Conservation (phyloP, 2,888 invertebrate genomes). For the Euzetes globulus region DNA sequence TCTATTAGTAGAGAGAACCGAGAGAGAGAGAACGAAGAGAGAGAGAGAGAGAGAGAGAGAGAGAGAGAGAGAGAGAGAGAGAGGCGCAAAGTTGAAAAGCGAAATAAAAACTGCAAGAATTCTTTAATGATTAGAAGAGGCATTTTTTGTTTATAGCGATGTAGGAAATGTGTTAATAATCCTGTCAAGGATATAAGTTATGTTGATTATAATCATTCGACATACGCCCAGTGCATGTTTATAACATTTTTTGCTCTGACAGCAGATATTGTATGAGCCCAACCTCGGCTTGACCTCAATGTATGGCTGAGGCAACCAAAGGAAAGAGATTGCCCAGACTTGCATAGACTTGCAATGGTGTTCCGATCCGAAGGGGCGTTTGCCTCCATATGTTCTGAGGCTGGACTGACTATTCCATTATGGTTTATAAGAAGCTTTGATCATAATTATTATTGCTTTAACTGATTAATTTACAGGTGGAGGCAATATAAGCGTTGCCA, state of each 20-base stretch:
- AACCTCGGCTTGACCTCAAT: conserved; percentile 29
- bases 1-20: conserved; percentile 1
- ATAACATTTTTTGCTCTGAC: conserved; percentile 26
- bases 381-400: neutral
- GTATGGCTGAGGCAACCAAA: neutral
- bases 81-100: neutral
- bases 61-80: conserved; percentile 25
- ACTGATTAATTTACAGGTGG: conserved; percentile 30
- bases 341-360: neutral
- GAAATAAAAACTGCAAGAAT: neutral
- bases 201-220: conserved; percentile 29
- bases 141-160: conserved; percentile 12
- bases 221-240: conserved; percentile 26
- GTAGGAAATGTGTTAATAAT: conserved; percentile 30
- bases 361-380: neutral
- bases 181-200: conserved; percentile 21
- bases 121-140: conserved; percentile 13
- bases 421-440: conserved; percentile 28
- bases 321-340: conserved; percentile 11
- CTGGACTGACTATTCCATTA: conserved; percentile 14
- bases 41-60: conserved; percentile 17
- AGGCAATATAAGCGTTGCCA: neutral
- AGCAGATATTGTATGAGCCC: conserved; percentile 22
- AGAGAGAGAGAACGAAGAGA: conserved; percentile 10
- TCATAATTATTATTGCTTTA: conserved; percentile 27